Conservation (phyloP, 2,888 invertebrate genomes). For the Metopia argyrocephala region DNA sequence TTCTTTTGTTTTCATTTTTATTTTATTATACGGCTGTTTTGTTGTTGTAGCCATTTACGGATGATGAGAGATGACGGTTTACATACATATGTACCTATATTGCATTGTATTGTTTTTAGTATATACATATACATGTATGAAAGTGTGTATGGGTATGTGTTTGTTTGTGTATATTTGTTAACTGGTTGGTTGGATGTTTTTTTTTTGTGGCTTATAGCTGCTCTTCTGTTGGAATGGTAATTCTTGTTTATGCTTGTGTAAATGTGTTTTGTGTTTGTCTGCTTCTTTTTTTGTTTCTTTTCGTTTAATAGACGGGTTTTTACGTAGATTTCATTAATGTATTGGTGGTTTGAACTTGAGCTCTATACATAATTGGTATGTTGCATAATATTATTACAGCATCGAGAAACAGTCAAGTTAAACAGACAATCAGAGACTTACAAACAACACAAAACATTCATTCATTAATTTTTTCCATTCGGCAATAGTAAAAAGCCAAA, state of each 20-base stretch:
- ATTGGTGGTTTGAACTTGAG: slow-evolving; percentile 69
- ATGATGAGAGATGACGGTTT: slow-evolving; percentile 66
- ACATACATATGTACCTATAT: too few species aligned
- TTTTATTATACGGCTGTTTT: not conserved
- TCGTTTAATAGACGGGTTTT: slow-evolving; percentile 61
- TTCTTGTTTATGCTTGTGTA: not conserved
- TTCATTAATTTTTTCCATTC: not conserved
- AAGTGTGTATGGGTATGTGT: not conserved
- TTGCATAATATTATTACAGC: slow-evolving; percentile 77
- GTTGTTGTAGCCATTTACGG: slow-evolving; percentile 48
- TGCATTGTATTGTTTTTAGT: too few species aligned
- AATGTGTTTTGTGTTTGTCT: slow-evolving; percentile 6
- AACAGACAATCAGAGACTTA: slow-evolving; percentile 22
- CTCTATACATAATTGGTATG: slow-evolving; percentile 70
- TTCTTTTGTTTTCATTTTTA: not conserved
- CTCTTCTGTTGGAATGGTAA: not conserved
- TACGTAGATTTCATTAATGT: slow-evolving; percentile 57
- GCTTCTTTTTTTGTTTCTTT: slow-evolving; percentile 54
- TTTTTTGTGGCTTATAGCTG: not conserved
- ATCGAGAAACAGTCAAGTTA: slow-evolving; percentile 65
- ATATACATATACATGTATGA: too few species aligned
- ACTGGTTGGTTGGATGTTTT: slow-evolving; percentile 48
- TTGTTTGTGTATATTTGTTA: not conserved
- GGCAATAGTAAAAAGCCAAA: too few species aligned
- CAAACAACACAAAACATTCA: slow-evolving; percentile 27